Conservation (phyloP, 2,113 vertebrate species). For the Petrocephalus zakoni region DNA sequence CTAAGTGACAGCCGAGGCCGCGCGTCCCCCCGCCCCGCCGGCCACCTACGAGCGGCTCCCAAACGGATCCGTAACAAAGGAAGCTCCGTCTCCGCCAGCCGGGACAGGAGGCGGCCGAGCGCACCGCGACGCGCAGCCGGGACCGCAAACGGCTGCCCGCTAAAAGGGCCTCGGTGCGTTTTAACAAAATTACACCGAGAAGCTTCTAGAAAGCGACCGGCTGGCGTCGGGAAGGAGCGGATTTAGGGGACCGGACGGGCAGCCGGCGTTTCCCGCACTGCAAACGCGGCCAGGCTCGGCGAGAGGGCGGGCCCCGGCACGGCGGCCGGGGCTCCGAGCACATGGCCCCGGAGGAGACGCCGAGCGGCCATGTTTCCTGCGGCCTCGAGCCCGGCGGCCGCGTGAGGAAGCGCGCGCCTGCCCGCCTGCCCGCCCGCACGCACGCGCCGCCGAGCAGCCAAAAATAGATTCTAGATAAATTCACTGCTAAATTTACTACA, state of each 20-base stretch:
- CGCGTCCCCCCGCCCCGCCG: not conserved
- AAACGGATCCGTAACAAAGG: not conserved
- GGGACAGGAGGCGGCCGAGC: not conserved
- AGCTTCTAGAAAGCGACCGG: not conserved
- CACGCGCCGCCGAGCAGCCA: not conserved
- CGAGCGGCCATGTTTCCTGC: conserved; percentile 3
- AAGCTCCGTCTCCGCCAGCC: not conserved
- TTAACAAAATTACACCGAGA: not conserved
- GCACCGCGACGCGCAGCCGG: not conserved
- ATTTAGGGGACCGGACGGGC: not conserved
- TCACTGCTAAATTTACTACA: not conserved
- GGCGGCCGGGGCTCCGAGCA: not conserved
- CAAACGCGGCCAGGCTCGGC: not conserved
- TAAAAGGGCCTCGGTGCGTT: not conserved
- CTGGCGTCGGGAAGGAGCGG: too few relatives aligned
- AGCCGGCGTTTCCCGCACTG: not conserved
- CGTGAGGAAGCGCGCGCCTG: not conserved
- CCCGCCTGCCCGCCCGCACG: not conserved
- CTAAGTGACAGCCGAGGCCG: not conserved
- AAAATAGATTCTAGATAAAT: not conserved
- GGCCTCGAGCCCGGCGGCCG: not conserved
- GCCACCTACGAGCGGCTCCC: not conserved
- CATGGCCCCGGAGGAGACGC: not conserved
- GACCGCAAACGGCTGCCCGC: not conserved
- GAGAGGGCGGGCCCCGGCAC: not conserved